Conservation (phyloP, 2,797 vertebrate species). For the Notolabrus celidotus region DNA sequence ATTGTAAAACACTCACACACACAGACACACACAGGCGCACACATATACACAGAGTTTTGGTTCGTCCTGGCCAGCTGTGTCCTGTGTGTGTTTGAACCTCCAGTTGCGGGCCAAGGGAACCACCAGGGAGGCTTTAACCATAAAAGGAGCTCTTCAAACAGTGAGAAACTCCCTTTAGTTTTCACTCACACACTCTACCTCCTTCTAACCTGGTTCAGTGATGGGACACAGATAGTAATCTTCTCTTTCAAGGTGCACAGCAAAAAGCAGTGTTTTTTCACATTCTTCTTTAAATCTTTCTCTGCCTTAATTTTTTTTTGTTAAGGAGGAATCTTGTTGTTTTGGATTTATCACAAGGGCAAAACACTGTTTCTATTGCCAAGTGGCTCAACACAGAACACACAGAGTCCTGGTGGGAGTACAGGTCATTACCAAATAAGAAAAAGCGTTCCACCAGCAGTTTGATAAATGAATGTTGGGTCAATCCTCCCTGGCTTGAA, state of each 20-base stretch:
- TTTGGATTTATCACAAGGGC: conserved; percentile 48
- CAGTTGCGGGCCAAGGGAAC: conserved; percentile 72
- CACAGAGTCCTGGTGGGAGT: conserved; percentile 28
- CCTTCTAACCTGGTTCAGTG: conserved; percentile 27
- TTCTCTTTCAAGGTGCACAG: conserved; percentile 47
- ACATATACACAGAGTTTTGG: conserved; percentile 26
- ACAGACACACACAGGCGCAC: conserved; percentile 13
- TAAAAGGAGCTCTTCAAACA: conserved; percentile 80
- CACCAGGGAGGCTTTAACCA: conserved; percentile 76
- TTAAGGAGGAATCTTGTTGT: conserved; percentile 26
- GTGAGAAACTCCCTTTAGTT: conserved; percentile 62
- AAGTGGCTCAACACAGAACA: conserved; percentile 45
- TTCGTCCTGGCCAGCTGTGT: conserved; percentile 64
- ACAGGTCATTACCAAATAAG: conserved; percentile 48
- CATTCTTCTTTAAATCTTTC: neutral
- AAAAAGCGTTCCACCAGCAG: conserved; percentile 37
- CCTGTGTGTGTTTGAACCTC: conserved; percentile 68
- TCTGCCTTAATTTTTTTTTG: conserved; percentile 29
- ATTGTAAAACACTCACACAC: conserved; percentile 17
- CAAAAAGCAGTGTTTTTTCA: conserved; percentile 19
- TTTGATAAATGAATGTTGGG: conserved; percentile 51
- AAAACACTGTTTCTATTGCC: conserved; percentile 46
- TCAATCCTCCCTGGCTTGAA: conserved; percentile 39
- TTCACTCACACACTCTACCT: conserved; percentile 39
- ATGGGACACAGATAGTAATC: conserved; percentile 52